phyloP scores from a whole-genome alignment of 2,797 vertebrate genomes.

The Pseudochaenichthys georgianus region DNA sequence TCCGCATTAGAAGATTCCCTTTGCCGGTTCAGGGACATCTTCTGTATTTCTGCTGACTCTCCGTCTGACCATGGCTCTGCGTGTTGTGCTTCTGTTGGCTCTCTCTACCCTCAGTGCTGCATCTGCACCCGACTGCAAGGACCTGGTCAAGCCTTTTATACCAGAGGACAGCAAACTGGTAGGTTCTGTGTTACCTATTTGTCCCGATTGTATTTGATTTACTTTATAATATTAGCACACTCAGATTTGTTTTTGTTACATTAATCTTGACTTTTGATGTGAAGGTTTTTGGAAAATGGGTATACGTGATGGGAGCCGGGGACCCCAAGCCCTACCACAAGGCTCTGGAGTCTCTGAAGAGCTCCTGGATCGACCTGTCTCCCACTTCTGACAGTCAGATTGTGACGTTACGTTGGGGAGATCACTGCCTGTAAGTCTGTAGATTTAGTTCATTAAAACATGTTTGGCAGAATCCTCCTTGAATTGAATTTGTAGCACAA shows the following conservation, averaged over 20 bases:
- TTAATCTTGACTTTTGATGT: slow-evolving; percentile 2
- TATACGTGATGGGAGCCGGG: slow-evolving; percentile 79
- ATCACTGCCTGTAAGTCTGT: slow-evolving; percentile 76
- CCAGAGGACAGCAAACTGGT: slow-evolving; percentile 74
- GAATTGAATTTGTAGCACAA: neutral
- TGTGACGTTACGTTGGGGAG: slow-evolving; percentile 76
- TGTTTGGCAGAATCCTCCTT: neutral
- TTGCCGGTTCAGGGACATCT: slow-evolving; percentile 31
- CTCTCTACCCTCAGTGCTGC: slow-evolving; percentile 60
- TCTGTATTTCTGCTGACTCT: slow-evolving; percentile 38
- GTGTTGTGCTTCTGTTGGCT: slow-evolving; percentile 53
- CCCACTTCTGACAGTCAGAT: slow-evolving; percentile 59
- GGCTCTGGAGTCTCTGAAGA: slow-evolving; percentile 75
- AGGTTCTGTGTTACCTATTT: slow-evolving; percentile 24
- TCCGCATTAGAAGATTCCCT: slow-evolving; percentile 56
- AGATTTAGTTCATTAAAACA: neutral
- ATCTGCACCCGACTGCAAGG: slow-evolving; percentile 72
- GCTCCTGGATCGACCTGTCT: slow-evolving; percentile 78
- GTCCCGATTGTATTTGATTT: neutral
- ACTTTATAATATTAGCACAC: neutral
- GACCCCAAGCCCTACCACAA: slow-evolving; percentile 76
- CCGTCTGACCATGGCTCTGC: slow-evolving; percentile 63
- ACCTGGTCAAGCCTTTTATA: slow-evolving; percentile 71
- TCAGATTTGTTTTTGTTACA: neutral
- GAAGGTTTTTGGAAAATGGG: slow-evolving; percentile 81